Evolutionary conservation across 2,113 vertebrate species (phyloP), one percentile per base, ranked within the genome.

Genomic region (Megaleporinus macrocephalus): DNA sequence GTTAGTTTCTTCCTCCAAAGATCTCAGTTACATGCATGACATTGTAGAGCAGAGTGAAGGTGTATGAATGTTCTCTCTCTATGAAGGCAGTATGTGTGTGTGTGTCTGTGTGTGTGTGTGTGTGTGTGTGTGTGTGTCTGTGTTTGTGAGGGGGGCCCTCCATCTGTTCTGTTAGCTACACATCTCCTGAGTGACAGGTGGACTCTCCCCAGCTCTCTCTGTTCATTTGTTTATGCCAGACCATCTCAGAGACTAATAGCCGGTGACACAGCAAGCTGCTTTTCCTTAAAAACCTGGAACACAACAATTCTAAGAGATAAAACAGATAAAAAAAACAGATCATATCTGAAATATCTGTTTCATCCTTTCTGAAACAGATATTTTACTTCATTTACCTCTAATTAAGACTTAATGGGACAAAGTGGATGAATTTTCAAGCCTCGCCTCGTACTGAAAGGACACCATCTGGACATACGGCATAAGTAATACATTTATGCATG

Each of bases 41-140:
- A 70, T 16, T 73, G 16, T 26, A 53, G 29, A 49, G 16, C 24
- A 66, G 30, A 59, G 22, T 76, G 20, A 62, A 29, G 57, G 57
- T 10, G 75, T 70, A 33, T 59, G 18, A 30, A 69, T 76, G 24
- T 72, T 57, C 29, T 36, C 47, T 62, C 4, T 63, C 41, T 22
- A 11, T 53, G 27, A 57, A n/a, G 49, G 22, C 53, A 12, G 33
- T 53, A 29, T 51, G 36, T 41, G 30, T 11, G 24, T 57, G 55
- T 57, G 55, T 74, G 18, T 81, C 70, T 27, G 47, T 74, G 16
- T 81, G 79, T 27, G 47, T 74, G 16, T 81, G 70, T 26, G 47
- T 73, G 15, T 80, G 79, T 20, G 47, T 73, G 15, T 73, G 79
- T 26, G 47, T 73, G 15, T 81, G 71, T 29, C 22, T 55, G 51